Evolutionary conservation across 2,113 vertebrate species (phyloP), one percentile per base, ranked within the genome.

Genomic region (Hepsetus odoe): DNA sequence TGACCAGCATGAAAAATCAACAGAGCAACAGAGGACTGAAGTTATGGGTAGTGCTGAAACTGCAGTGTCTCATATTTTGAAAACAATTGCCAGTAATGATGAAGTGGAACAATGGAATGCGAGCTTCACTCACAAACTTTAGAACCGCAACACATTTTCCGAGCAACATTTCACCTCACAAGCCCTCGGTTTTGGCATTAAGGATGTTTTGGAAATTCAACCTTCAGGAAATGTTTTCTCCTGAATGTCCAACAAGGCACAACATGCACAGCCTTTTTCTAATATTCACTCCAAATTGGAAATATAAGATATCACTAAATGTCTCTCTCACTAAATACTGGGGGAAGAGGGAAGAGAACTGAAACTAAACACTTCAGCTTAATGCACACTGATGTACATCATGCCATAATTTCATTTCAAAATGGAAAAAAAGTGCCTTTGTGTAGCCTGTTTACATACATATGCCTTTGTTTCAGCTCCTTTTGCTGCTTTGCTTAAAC

Each of bases 321-420:
- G 16, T 11, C 24, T 16, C 49, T 14, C 61, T 65, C 20, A 55
- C 2, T 53, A 2, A 38, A 64, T 28, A 1, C n/a, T 24, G 55
- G 5, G 26, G 33, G 44, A 46, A 16, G 32, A 20, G 5, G 24
- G 55, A 1, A 24, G 55, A 61, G 76, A 77, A 77, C 12, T 18
- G 76, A 77, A 77, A 70, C 53, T 59, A 20, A 65, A 59, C 38
- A 59, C 51, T 59, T 69, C 66, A 70, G 42, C 38, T 46, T 77
- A 35, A 33, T 20, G 28, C 40, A 28, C 12, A 4, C 18, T 12
- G n/a, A 38, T 16, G 66, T 28, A 38, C 46, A 40, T 26, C 4
- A 49, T 70, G 61, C 30, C 2, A 2, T 26, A 46, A 77, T n/a
- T 22, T 22, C 28, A 44, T n/a, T 62, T 26, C 30, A 26, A 0